Evolutionary conservation across 2,113 vertebrate genomes (phyloP), one percentile per base, ranked within the genome.

Genomic region (Myrmophylax atrothorax): DNA sequence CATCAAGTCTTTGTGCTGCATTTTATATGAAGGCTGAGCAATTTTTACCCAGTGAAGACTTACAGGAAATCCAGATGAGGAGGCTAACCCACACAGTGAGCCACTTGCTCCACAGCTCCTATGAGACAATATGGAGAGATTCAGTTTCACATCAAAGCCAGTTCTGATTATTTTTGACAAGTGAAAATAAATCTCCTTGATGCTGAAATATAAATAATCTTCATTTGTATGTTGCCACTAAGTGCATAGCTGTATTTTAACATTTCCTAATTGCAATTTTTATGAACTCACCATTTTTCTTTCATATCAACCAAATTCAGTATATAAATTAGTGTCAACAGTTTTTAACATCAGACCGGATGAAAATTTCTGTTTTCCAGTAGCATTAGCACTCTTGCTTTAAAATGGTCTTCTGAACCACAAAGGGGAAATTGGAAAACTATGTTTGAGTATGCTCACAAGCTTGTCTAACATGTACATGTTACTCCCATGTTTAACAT

Each of bases 151-250:
- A 84, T 75, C 87, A 93, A 95, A 97, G 75, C 15, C 55, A 67
- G 67, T 76, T 85, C 84, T 80, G 79, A 77, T 7, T 3, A 69
- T 59, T 86, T 93, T 37, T 91, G 82, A 88, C 85, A 80, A 24
- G 42, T 31, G 46, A 86, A 89, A 91, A 84, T 86, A 91, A 93
- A 94, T 91, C 90, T 77, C 33, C 87, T 90, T 93, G 92, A 84
- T 63, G 58, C 38, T 70, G 42, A 76, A 64, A 56, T 67, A 85
- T 10, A 87, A 84, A 66, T 74, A 83, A 37, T 38, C 35, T 72
- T 82, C 38, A 62, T 76, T 73, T 74, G 25, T 84, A 19, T 35
- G 47, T 64, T 73, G 24, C 58, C 64, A 38, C 33, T 68, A 44
- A 25, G 29, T 29, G 12, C 38, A 53, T 38, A 47, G 55, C 38